These are phyloP conservation scores for Eciton burchellii DNA, from an alignment of 1,140 invertebrate species.

Conservation along the genomic window DNA sequence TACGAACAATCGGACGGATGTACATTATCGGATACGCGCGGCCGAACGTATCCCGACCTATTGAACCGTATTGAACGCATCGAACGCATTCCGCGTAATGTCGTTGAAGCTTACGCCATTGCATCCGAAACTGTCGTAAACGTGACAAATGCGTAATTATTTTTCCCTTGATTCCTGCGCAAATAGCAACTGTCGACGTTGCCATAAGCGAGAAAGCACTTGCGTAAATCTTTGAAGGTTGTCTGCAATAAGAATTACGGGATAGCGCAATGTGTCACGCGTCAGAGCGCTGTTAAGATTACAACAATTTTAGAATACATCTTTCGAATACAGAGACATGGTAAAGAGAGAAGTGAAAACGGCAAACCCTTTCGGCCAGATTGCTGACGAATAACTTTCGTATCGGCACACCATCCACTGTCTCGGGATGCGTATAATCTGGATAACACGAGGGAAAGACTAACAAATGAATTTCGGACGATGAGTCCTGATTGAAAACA, in stretches of 20 bases:
- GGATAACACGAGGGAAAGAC: background rate
- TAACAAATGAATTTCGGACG: background rate
- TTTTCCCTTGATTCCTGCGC: constrained; percentile 76
- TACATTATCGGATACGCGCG: background rate
- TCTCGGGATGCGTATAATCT: constrained; percentile 19
- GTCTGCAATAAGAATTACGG: constrained; percentile 75
- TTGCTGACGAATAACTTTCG: constrained; percentile 83
- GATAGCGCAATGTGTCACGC: too few relatives aligned
- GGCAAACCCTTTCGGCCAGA: constrained; percentile 81
- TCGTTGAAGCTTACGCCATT: constrained; percentile 73
- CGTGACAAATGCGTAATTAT: constrained; percentile 82
- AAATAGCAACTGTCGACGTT: constrained; percentile 80
- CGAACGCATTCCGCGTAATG: constrained; percentile 31
- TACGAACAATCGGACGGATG: constrained; percentile 62
- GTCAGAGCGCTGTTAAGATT: constrained; percentile 13
- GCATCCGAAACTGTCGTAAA: constrained; percentile 75
- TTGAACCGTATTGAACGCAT: too few relatives aligned
- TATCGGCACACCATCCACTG: constrained; percentile 78
- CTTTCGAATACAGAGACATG: background rate
- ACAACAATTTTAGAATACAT: constrained; percentile 43
- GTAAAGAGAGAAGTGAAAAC: background rate
- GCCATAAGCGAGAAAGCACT: constrained; percentile 80
- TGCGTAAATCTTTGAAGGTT: constrained; percentile 77
- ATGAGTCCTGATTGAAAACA: background rate
- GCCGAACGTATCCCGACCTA: too few relatives aligned